Evolutionary conservation across 2,888 invertebrate genomes (phyloP).

Genomic region (Dusona sp.): DNA sequence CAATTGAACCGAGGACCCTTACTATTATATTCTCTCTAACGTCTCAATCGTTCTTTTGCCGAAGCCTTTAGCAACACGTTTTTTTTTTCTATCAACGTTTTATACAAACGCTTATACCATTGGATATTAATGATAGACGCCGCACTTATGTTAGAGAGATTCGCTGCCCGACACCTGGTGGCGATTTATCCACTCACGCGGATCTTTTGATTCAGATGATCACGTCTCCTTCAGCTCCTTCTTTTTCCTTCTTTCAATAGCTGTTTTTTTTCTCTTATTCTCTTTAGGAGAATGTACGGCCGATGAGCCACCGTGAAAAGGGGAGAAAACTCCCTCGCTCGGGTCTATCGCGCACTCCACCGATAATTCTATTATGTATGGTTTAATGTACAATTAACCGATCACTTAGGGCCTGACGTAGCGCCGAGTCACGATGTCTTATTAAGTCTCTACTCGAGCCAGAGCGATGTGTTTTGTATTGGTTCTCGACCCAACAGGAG

Average conservation of each 20-base stretch:
- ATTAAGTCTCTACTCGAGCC: constrained; percentile 81
- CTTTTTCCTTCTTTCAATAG: background rate
- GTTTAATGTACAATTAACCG: constrained; percentile 85
- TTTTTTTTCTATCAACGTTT: constrained; percentile 12
- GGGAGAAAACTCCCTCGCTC: constrained; percentile 55
- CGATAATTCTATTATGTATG: constrained; percentile 84
- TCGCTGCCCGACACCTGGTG: constrained; percentile 25
- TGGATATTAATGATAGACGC: constrained; percentile 13
- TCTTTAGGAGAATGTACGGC: constrained; percentile 19
- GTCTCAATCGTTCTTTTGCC: constrained; percentile 53
- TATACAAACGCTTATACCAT: background rate
- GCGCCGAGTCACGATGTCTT: constrained; percentile 84
- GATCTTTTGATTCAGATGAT: constrained; percentile 48
- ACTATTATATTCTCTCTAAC: constrained; percentile 50
- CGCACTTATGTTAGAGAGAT: constrained; percentile 1
- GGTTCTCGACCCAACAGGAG: constrained; percentile 62
- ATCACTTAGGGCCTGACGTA: constrained; percentile 84
- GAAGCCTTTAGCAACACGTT: background rate
- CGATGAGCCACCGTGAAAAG: constrained; percentile 33
- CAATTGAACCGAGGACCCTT: constrained; percentile 44
- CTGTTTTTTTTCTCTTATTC: constrained; percentile 14
- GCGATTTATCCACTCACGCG: constrained; percentile 43
- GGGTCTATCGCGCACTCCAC: constrained; percentile 60
- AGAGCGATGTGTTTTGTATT: constrained; percentile 55
- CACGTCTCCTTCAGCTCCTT: constrained; percentile 24